Evolutionary conservation across 2,797 vertebrate genomes (phyloP), one percentile per base, ranked within the genome.

Genomic region (Buceros bicornis): DNA sequence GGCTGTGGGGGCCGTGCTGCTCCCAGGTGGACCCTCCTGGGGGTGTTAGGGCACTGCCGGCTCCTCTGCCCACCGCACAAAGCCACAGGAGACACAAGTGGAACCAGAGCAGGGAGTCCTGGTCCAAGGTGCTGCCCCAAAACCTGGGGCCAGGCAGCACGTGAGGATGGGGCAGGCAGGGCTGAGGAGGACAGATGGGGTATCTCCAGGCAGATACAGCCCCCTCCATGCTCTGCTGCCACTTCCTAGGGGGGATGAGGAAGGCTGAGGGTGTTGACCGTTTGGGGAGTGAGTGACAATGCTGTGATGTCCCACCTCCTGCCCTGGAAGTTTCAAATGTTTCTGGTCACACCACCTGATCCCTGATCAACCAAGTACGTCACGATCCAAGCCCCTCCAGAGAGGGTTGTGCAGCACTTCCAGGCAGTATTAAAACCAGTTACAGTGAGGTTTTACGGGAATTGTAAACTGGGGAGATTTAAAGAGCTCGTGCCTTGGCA

Each of bases 1-100:
- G 47, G 56, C 56, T 69, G 25, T 0, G 0, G 6, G 48, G 47
- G 56, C 56, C 69, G 25, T 0, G 0, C 33, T 48, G 56, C 64
- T 70, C 64, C 42, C 1, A 8, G 62, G 54, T 17, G 24, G 40
- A 33, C 17, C 37, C 26, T 57, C 14, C 24, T 66, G 1, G 2
- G 1, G 3, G 50, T 19, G 37, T 51, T 51, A 24, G 1, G 71
- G 65, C 50, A 45, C 50, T 28, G 19, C 56, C 0, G 2, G 31
- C 48, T 77, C 29, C 57, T 77, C 42, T 50, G 72, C 57, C 57
- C 72, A 18, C 40, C 72, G 16, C 26, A 14, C 16, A 29, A 43
- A 26, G 35, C 48, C 16, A 6, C 2, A 2, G 65, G 25, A 47
- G 66, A 33, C 1, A 13, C 12, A 53, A 42, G 72, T 28, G 66